These are phyloP conservation scores for Megaleporinus macrocephalus DNA, from an alignment of 2,113 vertebrate species.

Conservation along the genomic window DNA sequence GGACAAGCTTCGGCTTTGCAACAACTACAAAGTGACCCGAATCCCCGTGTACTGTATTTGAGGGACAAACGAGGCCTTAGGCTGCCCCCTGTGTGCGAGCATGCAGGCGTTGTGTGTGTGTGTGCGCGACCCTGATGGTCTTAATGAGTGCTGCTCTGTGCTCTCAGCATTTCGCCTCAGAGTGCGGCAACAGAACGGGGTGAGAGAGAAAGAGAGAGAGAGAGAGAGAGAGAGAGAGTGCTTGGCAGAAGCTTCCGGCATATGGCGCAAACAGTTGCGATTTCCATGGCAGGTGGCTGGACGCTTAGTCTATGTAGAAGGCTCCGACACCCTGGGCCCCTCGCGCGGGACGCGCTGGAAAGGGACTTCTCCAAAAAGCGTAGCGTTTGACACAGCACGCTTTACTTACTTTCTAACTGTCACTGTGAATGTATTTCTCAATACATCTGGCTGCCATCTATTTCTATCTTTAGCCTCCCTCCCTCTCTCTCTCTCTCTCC, in stretches of 20 bases:
- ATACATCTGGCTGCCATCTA: background rate
- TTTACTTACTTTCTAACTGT: slow-evolving; percentile 30
- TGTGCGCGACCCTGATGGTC: slow-evolving; percentile 80
- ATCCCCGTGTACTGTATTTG: slow-evolving; percentile 27
- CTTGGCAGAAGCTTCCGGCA: slow-evolving; percentile 89
- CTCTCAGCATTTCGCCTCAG: slow-evolving; percentile 85
- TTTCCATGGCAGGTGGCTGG: slow-evolving; percentile 81
- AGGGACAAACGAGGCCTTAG: slow-evolving; percentile 22
- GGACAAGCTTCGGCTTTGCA: background rate
- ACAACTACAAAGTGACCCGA: slow-evolving; percentile 13
- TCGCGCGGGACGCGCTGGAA: slow-evolving; percentile 70
- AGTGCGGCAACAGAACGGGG: slow-evolving; percentile 65
- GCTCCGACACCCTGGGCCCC: slow-evolving; percentile 76
- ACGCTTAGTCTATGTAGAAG: slow-evolving; percentile 78
- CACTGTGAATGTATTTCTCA: slow-evolving; percentile 24
- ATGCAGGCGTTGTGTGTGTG: background rate
- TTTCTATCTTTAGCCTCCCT: slow-evolving; percentile 9
- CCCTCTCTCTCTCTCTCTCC: background rate
- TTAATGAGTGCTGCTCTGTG: slow-evolving; percentile 87
- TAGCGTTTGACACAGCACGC: slow-evolving; percentile 31
- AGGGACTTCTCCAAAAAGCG: slow-evolving; percentile 60
- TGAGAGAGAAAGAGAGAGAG: slow-evolving; percentile 90
- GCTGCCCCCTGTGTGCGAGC: background rate
- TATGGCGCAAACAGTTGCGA: slow-evolving; percentile 95
- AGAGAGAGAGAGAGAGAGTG: slow-evolving; percentile 84